phyloP scores from a whole-genome alignment of 2,888 invertebrate species.

The Ditula angustiorana region DNA sequence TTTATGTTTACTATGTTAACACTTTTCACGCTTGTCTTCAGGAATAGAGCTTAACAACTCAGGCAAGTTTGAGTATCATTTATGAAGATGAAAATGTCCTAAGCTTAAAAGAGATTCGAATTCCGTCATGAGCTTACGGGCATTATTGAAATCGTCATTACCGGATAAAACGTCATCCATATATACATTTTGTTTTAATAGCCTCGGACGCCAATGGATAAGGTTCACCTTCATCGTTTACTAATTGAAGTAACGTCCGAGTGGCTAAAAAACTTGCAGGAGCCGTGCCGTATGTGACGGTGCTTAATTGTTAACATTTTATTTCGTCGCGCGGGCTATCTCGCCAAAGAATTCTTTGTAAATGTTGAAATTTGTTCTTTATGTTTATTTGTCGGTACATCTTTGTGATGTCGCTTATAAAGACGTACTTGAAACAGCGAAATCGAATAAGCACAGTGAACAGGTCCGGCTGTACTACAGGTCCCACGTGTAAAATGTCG shows the following conservation, averaged over 20 bases:
- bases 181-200: slow-evolving; percentile 1
- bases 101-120: background rate
- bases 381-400: slow-evolving; percentile 22
- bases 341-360: slow-evolving; percentile 47
- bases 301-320: slow-evolving; percentile 38
- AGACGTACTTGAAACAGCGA: too few species aligned
- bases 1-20: too few species aligned
- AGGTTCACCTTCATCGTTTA: slow-evolving; percentile 39
- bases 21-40: background rate
- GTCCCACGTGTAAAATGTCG: too few species aligned
- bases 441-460: too few species aligned
- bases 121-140: background rate
- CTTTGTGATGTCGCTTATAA: too few species aligned
- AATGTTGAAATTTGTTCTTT: slow-evolving; percentile 22
- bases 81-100: background rate
- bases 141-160: background rate
- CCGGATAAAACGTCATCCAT: background rate
- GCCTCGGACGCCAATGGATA: slow-evolving; percentile 21
- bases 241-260: slow-evolving; percentile 35
- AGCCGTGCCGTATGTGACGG: slow-evolving; percentile 41
- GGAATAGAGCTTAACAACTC: background rate
- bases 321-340: slow-evolving; percentile 15
- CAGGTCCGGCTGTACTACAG: too few species aligned
- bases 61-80: slow-evolving; percentile 4
- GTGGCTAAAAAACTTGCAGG: slow-evolving; percentile 44